Evolutionary conservation across 1,140 invertebrate genomes (phyloP), one percentile per base, ranked within the genome.

Genomic region (Brachionus rubens): DNA sequence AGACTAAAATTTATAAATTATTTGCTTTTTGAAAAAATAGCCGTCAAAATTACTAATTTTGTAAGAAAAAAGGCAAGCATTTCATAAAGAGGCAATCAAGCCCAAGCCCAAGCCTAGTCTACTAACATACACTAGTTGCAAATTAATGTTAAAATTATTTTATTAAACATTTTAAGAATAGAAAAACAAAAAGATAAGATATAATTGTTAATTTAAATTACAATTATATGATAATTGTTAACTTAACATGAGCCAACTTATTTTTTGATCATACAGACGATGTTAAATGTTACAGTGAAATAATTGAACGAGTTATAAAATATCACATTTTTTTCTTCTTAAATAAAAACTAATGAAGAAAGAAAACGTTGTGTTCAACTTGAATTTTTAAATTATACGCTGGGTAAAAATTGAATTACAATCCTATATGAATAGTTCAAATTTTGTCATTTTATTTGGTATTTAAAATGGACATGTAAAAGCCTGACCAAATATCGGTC

Each of bases 161-260:
- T n/a, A n/a, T n/a, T n/a, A n/a, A n/a, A n/a, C n/a, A n/a, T n/a
- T 62, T 62, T 62, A 36, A 24, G 28, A 26, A 26, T 54, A 54
- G 52, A 62, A 62, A 62, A 59, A 36, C 28, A 36, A 36, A 59
- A 59, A 59, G 30, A 40, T 12, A 40, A 33, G 56, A 62, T 41
- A 62, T 36, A 62, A 36, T 16, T 62, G 56, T 36, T 62, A 62
- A 62, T 62, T 33, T 36, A 62, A 62, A 62, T 62, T 62, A 62
- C 56, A 62, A 62, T 21, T 30, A 36, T 36, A 62, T 62, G 56
- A 62, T 54, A 54, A 54, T 54, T 54, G 52, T 28, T 28, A 54
- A 54, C 52, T 54, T 54, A 54, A 28, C 52, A 54, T 54, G 52
- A 54, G 52, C 52, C 10, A 54, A 62, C 21, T 36, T 36, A 62